Evolutionary conservation across 2,888 invertebrate genomes (phyloP), one percentile per base, ranked within the genome.

Genomic region (Pristionchus arcanus): DNA sequence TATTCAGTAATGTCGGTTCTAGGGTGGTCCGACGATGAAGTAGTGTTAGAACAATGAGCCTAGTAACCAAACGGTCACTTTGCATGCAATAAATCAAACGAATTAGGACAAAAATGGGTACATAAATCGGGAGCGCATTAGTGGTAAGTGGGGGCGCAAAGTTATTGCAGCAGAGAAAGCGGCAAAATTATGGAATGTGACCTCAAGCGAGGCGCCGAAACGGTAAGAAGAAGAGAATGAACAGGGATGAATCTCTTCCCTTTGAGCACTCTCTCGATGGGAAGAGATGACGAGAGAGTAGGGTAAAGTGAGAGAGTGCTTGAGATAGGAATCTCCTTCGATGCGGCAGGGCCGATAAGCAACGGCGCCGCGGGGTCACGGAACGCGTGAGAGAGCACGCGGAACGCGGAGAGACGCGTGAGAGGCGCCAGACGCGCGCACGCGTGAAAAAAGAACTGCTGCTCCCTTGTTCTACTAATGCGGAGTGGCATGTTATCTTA

Each of bases 401-500:
- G 15, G 15, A 21, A 81, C n/a, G 81, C 28, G 81, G 81, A 49
- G 81, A 53, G 74, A 63, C 63, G 63, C 63, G 63, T 9, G 37
- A 74, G 25, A 34, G 37, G 74, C 74, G 74, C 74, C 74, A 31
- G 34, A 25, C 28, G 77, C 34, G 81, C 81, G 25, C 16, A 53
- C 34, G n/a, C 28, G 53, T 28, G 53, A 53, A 81, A 81, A 81
- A 74, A 68, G 68, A 11, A 25, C 81, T 53, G 28, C 42, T 42
- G 42, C 77, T n/a, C 21, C 59, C 25, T 49, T 49, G 25, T 74
- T 21, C 34, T 19, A 15, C 81, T 81, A 81, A 81, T 81, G 42
- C 28, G 53, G 28, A 53, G 81, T 81, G 81, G 81, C 81, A 81
- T 81, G 81, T 81, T 81, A 28, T n/a, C 81, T 81, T 81, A 81